A percentile compares a stretch with the other conserved stretches of the same genome.
Evolutionary conservation across 2,113 vertebrate genomes (phyloP).

Genomic region (Pangasianodon gigas): DNA sequence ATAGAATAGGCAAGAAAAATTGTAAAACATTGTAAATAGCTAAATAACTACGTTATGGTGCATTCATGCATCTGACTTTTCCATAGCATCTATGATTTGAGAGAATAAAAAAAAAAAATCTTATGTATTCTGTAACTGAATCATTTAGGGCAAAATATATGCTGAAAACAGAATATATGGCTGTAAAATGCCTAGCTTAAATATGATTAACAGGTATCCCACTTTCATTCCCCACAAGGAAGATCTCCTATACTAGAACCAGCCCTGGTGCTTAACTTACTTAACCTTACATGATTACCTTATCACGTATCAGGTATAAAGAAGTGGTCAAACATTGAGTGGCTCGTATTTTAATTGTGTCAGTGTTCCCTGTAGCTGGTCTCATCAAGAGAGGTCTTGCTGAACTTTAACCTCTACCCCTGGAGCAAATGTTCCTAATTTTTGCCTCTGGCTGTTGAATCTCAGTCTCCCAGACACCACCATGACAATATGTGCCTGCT

Average conservation of each 20-base stretch:
- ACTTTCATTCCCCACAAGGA: neutral
- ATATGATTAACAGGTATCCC: neutral
- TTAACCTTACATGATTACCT: neutral
- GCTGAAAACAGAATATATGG: neutral
- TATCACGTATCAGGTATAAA: neutral
- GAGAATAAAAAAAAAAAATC: neutral
- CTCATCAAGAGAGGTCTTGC: constrained; percentile 18
- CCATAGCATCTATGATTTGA: neutral
- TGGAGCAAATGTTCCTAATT: constrained; percentile 56
- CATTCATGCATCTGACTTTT: neutral
- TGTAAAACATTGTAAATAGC: neutral
- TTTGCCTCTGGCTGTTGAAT: constrained; percentile 42
- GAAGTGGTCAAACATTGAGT: neutral
- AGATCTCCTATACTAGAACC: neutral
- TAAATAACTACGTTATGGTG: neutral
- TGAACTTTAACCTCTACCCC: constrained; percentile 54
- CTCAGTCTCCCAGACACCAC: constrained; percentile 37
- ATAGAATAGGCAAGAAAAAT: neutral
- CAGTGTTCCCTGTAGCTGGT: constrained; percentile 23
- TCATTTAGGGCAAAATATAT: neutral
- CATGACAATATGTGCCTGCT: constrained; percentile 47
- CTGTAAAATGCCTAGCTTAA: neutral
- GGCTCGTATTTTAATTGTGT: neutral
- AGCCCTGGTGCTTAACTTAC: neutral
- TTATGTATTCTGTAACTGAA: neutral